Evolutionary conservation across 2,888 invertebrate genomes (phyloP), one percentile per base, ranked within the genome.

Genomic region (Cephonodes hylas): DNA sequence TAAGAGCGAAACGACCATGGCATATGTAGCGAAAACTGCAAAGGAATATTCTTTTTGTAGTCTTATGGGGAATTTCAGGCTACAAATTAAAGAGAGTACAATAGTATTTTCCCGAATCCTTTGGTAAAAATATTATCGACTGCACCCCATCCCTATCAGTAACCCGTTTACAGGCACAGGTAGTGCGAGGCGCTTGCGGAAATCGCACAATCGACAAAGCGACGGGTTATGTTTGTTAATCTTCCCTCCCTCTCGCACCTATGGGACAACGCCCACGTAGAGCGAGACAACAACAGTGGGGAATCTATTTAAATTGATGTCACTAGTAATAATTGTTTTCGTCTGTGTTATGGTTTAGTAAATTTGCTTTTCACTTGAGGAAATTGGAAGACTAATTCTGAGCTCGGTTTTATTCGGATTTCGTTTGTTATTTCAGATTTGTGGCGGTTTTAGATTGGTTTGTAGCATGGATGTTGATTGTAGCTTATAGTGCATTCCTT

Each of bases 151-250:
- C 79, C 25, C 75, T 76, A 73, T 3, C 25, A 31, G 18, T 75
- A 79, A 81, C 78, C 74, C 72, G 73, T 81, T 78, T 77, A 77
- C 71, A 69, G 74, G 73, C 76, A 76, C 75, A 79, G 79, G 80
- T 81, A 82, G 76, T 75, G 77, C 74, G 73, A 73, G 67, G 70
- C 64, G 64, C 66, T 63, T 68, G 67, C 78, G 83, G 83, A 85
- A 82, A 85, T 85, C 85, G 84, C 83, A 85, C 84, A 84, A 84
- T 85, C 80, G 76, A 69, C 70, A 74, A 67, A 69, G 75, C 70
- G 75, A 74, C 72, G 69, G 60, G 63, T 66, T 70, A 71, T 66
- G 67, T 75, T 71, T 70, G 66, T 64, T 62, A 61, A 53, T 62
- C 68, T 66, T 34, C 60, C 63, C 27, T 59, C 31, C 46, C 48